phyloP scores from a whole-genome alignment of 2,113 vertebrate genomes.

The Chaetodon auriga region DNA sequence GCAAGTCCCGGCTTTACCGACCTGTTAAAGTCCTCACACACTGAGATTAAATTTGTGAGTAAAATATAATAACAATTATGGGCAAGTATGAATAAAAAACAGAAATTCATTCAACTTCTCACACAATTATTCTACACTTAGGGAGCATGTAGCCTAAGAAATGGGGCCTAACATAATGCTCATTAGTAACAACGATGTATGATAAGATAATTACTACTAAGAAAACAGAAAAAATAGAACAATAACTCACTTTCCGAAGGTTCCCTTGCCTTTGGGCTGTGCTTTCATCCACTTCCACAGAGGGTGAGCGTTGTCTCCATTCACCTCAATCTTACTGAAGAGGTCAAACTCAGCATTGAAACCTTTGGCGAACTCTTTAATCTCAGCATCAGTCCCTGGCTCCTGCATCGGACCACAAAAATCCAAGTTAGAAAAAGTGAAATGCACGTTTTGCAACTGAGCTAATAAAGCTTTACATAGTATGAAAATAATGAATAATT shows the following conservation, averaged over 20 bases:
- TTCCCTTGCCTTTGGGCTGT: constrained; percentile 93
- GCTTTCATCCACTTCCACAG: constrained; percentile 98
- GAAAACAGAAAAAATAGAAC: neutral
- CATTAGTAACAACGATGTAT: neutral
- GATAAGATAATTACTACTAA: too few relatives aligned
- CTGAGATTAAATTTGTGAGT: neutral
- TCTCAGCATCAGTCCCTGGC: constrained; percentile 90
- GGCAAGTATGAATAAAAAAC: neutral
- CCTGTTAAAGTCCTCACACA: neutral
- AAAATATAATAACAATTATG: neutral
- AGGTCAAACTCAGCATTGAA: constrained; percentile 93
- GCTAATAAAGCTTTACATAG: neutral
- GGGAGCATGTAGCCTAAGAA: neutral
- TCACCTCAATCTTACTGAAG: constrained; percentile 95
- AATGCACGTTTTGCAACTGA: neutral
- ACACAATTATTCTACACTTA: neutral
- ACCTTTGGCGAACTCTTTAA: constrained; percentile 91
- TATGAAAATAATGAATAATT: neutral
- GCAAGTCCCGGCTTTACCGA: neutral
- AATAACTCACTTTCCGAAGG: constrained; percentile 90
- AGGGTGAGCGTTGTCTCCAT: constrained; percentile 91
- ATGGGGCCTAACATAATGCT: neutral
- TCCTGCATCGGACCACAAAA: constrained; percentile 81
- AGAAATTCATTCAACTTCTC: neutral
- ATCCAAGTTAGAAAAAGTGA: neutral